A percentile compares a stretch with the other conserved stretches of the same genome.
Evolutionary conservation across 2,797 vertebrate genomes (phyloP).

Genomic region (Cyclura pinguis): DNA sequence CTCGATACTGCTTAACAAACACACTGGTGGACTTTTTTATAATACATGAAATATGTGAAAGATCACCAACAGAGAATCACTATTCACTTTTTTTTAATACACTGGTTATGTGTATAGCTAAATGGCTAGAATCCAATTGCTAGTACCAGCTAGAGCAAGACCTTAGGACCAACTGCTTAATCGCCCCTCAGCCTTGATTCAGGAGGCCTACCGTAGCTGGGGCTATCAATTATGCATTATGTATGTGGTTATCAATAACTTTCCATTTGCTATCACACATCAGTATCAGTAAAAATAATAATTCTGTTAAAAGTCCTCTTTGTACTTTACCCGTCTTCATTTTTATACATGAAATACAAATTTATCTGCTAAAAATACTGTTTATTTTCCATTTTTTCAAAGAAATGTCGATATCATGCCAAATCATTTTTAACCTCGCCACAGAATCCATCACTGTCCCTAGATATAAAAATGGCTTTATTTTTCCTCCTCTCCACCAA

Average conservation of each 20-base stretch:
- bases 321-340: slow-evolving; percentile 37
- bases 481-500: slow-evolving; percentile 78
- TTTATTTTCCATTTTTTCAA: slow-evolving; percentile 61
- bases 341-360: slow-evolving; percentile 56
- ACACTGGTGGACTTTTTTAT: not conserved
- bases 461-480: slow-evolving; percentile 67
- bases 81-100: not conserved
- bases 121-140: no score
- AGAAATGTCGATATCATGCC: slow-evolving; percentile 60
- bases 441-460: slow-evolving; percentile 83
- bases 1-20: rapidly evolving
- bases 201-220: no score
- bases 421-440: slow-evolving; percentile 68
- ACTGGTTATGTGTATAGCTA: no score
- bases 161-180: no score
- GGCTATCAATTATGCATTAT: no score
- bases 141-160: no score
- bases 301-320: slow-evolving; percentile 18
- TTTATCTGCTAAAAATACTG: slow-evolving; percentile 65
- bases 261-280: slow-evolving; percentile 48
- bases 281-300: slow-evolving; percentile 49
- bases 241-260: slow-evolving; percentile 23
- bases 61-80: slow-evolving; percentile 13
- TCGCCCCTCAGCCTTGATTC: no score
- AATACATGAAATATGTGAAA: not conserved